A percentile compares a stretch with the other conserved stretches of the same genome.
Evolutionary conservation across 2,113 vertebrate genomes (phyloP).

Genomic region (Petrocephalus zakoni): DNA sequence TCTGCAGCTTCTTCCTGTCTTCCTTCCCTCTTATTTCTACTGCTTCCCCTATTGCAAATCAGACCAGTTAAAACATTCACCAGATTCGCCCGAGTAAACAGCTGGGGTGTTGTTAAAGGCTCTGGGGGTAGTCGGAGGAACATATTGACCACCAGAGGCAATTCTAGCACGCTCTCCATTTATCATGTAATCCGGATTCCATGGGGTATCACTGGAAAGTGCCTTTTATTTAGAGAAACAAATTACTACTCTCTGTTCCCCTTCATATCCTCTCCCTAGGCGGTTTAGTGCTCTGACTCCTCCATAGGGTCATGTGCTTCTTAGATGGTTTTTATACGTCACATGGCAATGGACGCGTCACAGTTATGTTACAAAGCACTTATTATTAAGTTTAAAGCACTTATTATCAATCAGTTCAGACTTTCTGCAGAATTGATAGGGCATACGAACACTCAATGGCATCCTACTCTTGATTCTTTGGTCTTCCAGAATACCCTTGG

Average conservation of each 20-base stretch:
- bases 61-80: neutral
- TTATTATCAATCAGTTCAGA: neutral
- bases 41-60: neutral
- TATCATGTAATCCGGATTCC: neutral
- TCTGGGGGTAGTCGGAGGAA: neutral
- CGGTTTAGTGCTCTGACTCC: neutral
- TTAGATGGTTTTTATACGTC: neutral
- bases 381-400: neutral
- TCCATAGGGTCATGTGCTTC: neutral
- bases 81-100: neutral
- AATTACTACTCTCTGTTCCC: neutral
- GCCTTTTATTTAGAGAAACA: neutral
- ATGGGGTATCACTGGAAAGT: neutral
- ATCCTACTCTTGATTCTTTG: neutral
- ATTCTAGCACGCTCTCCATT: neutral
- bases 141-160: neutral
- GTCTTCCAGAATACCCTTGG: neutral
- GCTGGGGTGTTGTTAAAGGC: neutral
- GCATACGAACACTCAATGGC: neutral
- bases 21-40: neutral
- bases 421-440: neutral
- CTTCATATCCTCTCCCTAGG: neutral
- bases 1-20: neutral
- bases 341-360: neutral
- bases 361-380: neutral